Percentiles rank a stretch among this genome's conserved stretches.
These are phyloP conservation scores for Lepetodrilus schrolli DNA, from an alignment of 2,888 invertebrate species.

Conservation along the genomic window DNA sequence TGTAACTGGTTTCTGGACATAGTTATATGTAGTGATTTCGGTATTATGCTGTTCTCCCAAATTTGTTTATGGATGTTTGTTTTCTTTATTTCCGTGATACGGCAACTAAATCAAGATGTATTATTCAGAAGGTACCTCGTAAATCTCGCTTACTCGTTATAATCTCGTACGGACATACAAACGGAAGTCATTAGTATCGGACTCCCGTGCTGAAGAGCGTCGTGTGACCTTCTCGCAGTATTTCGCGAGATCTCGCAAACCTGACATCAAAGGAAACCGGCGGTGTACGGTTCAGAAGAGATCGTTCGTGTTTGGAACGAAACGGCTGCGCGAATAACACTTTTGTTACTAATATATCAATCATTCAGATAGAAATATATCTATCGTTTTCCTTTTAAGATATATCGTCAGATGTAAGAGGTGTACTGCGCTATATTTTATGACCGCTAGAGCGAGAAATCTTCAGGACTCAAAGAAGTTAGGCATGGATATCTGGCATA, in stretches of 20 bases:
- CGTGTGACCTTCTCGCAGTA: conserved; percentile 20
- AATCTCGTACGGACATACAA: conserved; percentile 1
- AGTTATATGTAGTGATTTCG: too few relatives aligned
- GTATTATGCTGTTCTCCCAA: too few relatives aligned
- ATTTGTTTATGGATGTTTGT: too few relatives aligned
- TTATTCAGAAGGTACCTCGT: background rate
- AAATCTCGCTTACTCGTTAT: background rate
- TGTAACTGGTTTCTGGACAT: too few relatives aligned
- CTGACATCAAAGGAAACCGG: conserved; percentile 7
- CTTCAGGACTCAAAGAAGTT: background rate
- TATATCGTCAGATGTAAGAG: conserved; percentile 1
- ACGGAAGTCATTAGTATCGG: conserved; percentile 13
- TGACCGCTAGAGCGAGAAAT: background rate
- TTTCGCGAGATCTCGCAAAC: conserved; percentile 11
- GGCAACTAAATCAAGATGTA: too few relatives aligned
- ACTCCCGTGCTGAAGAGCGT: conserved; percentile 14
- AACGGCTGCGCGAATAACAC: conserved; percentile 15
- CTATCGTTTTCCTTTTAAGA: conserved; percentile 24
- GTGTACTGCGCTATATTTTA: background rate
- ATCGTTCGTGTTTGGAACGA: background rate
- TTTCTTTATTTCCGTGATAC: too few relatives aligned
- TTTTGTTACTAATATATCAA: conserved; percentile 24
- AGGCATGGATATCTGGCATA: background rate
- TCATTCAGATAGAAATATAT: background rate
- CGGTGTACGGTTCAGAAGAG: background rate